These are phyloP conservation scores for Diphyllodes magnificus DNA, from an alignment of 2,113 vertebrate species.

Conservation along the genomic window DNA sequence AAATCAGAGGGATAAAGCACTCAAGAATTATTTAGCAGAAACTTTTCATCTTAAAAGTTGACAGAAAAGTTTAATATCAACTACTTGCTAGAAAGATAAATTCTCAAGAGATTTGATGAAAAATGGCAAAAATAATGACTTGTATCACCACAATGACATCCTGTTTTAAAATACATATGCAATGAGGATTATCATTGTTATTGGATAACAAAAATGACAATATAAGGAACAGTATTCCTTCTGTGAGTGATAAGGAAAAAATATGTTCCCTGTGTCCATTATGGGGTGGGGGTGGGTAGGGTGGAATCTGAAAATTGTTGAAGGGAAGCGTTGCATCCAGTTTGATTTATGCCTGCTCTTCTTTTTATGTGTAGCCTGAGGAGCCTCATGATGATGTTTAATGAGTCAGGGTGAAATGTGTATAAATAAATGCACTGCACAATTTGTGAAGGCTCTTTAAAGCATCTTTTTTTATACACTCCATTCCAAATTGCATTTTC, in stretches of 20 bases:
- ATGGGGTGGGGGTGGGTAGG: neutral
- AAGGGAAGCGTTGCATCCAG: neutral
- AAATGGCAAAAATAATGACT: neutral
- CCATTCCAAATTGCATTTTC: neutral
- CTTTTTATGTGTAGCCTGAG: neutral
- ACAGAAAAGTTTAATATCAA: neutral
- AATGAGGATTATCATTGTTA: neutral
- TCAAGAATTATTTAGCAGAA: neutral
- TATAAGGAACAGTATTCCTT: neutral
- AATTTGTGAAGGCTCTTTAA: slow-evolving; percentile 31
- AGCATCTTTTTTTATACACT: neutral
- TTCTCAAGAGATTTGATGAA: neutral
- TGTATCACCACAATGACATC: neutral
- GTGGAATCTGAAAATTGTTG: neutral
- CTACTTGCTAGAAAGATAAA: neutral
- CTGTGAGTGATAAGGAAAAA: neutral
- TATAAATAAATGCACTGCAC: slow-evolving; percentile 52
- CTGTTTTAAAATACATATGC: slow-evolving; percentile 6
- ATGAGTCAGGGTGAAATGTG: slow-evolving; percentile 49
- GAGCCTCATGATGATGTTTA: slow-evolving; percentile 25
- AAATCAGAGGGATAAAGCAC: neutral
- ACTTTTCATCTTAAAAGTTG: neutral
- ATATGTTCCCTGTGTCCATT: neutral
- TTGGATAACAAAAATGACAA: neutral
- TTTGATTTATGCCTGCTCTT: slow-evolving; percentile 42